A percentile compares a stretch with the other conserved stretches of the same genome.
Evolutionary conservation across 2,888 invertebrate species (phyloP).

Genomic region (Agrochola macilenta): DNA sequence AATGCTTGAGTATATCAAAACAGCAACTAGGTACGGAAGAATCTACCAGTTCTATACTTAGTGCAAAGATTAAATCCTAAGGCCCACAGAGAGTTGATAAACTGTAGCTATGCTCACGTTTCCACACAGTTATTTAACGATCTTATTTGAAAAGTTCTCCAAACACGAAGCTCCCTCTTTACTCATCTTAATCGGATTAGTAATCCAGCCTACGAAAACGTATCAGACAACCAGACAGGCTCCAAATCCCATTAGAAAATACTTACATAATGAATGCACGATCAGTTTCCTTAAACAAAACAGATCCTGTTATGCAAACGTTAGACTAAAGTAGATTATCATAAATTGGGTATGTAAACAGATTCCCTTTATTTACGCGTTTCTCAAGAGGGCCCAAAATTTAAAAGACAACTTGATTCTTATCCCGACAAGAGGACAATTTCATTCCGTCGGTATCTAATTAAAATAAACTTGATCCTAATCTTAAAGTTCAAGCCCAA

Average conservation of each 20-base stretch:
- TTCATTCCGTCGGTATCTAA: conserved; percentile 48
- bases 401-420: conserved; percentile 46
- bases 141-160: not conserved
- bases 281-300: conserved; percentile 30
- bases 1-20: not conserved
- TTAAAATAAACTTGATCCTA: conserved; percentile 62
- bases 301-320: conserved; percentile 30
- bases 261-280: conserved; percentile 27
- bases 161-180: not conserved
- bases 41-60: not conserved
- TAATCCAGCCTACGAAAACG: not conserved
- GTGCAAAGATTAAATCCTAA: not conserved
- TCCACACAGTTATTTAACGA: not conserved
- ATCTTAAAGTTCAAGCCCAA: conserved; percentile 61
- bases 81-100: too few species aligned
- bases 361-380: conserved; percentile 49
- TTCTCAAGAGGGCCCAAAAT: conserved; percentile 33
- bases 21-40: not conserved
- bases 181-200: not conserved
- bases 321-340: conserved; percentile 46
- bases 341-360: conserved; percentile 55
- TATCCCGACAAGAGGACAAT: conserved; percentile 52
- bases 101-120: not conserved
- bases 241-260: conserved; percentile 8
- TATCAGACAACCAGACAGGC: not conserved